Base-by-base conservation (phyloP, 2,888 invertebrate species). In the Philereme vetulata region DNA sequence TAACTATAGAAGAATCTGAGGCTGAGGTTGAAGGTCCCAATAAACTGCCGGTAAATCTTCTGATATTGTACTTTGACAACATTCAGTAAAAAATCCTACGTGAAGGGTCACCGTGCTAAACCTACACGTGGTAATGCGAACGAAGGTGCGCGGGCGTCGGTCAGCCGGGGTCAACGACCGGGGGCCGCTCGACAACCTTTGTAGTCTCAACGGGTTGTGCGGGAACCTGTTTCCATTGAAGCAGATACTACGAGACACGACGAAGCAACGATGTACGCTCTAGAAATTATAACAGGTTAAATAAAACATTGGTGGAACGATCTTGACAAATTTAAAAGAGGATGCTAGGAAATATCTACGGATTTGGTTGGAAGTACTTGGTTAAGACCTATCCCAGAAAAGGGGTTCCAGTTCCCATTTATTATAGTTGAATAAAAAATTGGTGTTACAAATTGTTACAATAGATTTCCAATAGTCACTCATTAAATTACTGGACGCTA, bases 71-170 rank as follows among this genome's bases (percentile, higher is more conserved):
- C 21, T 21, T 21, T 21, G 35, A 60, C 53, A 66, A 47, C 60
- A 57, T 60, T 62, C 55, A 64, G 62, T 66, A 64, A 66, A 65
- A 66, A 57, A 62, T 48, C 42, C 55, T 50, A 62, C 53, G 55
- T 56, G 48, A 53, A 58, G 42, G 35, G 44, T 38, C 43, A 44
- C 45, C 38, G 35, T 57, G 62, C 62, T 57, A 60, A 60, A 60
- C 46, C 34, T 44, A 60, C 65, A 65, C 60, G 62, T 65, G 65
- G 56, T 51, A 6, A 36, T 42, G 83, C 85, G 81, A 85, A 83
- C 77, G 72, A 68, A 78, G 82, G 73, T 85, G 90, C 87, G 90
- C 88, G 67, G 75, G 86, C 90, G 87, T 72, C 86, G 89, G 88
- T 88, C 89, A 87, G 78, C 67, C 70, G 76, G 77, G 87, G 87